Percentiles rank a stretch among this genome's conserved stretches.
phyloP scores from a whole-genome alignment of 2,113 vertebrate genomes.

The Campylorhamphus procurvoides region DNA sequence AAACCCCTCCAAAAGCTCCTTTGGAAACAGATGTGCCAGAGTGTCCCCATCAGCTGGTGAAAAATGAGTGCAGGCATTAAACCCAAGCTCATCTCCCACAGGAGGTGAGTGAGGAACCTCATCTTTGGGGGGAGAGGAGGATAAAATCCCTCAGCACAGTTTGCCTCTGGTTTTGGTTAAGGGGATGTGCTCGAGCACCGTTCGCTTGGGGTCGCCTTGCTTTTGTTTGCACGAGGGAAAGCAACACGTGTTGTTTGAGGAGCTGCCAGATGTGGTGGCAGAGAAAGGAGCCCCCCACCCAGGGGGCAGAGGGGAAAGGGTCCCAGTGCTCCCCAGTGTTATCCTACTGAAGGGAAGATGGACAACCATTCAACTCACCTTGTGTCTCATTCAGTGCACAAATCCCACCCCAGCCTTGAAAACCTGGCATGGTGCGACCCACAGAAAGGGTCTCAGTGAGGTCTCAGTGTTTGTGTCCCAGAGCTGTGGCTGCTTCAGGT shows the following conservation, averaged over 20 bases:
- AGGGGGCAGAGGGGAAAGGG: neutral
- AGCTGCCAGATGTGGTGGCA: neutral
- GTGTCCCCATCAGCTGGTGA: neutral
- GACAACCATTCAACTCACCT: neutral
- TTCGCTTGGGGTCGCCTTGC: neutral
- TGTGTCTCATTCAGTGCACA: neutral
- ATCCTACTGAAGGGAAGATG: neutral
- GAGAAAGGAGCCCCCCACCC: neutral
- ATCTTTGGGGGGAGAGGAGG: neutral
- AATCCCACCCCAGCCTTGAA: neutral
- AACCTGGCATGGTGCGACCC: neutral
- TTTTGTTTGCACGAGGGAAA: neutral
- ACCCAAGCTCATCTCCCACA: neutral
- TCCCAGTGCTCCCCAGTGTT: neutral
- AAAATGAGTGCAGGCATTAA: neutral
- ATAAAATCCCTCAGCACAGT: neutral
- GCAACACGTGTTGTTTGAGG: neutral
- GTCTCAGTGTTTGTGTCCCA: neutral
- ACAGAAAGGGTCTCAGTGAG: neutral
- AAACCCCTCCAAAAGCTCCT: neutral
- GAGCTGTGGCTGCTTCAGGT: neutral
- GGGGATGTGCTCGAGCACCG: neutral
- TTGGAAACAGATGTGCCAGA: neutral
- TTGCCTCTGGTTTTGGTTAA: neutral
- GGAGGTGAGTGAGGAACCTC: neutral